phyloP scores from a whole-genome alignment of 2,797 vertebrate genomes.

The Acanthopagrus latus region DNA sequence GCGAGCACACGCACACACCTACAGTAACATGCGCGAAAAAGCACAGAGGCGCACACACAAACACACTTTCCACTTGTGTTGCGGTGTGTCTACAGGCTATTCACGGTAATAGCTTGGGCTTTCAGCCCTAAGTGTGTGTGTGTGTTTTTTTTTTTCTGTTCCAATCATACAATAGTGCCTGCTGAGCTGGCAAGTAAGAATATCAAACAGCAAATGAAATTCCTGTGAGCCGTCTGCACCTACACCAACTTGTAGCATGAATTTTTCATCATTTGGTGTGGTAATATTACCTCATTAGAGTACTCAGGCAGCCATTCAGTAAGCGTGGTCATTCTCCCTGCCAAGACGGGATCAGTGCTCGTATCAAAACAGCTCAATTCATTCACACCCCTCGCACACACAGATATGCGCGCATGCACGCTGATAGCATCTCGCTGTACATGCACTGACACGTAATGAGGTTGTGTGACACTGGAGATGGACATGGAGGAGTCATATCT shows the following conservation, averaged over 20 bases:
- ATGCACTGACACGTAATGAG: constrained; percentile 22
- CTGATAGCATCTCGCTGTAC: constrained; percentile 15
- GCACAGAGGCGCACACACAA: constrained; percentile 52
- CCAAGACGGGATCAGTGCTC: constrained; percentile 66
- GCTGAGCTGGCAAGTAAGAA: constrained; percentile 85
- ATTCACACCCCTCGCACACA: constrained; percentile 18
- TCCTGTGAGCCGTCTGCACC: constrained; percentile 78
- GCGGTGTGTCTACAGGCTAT: constrained; percentile 76
- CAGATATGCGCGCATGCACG: constrained; percentile 7
- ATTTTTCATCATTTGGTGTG: constrained; percentile 85
- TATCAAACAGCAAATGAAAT: constrained; percentile 87
- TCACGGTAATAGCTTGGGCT: constrained; percentile 78
- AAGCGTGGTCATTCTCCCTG: constrained; percentile 75
- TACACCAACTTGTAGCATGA: constrained; percentile 82
- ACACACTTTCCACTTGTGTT: constrained; percentile 67
- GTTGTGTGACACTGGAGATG: constrained; percentile 18
- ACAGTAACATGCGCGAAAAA: constrained; percentile 40
- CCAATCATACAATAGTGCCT: constrained; percentile 80
- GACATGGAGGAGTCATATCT: constrained; percentile 16
- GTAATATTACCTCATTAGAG: constrained; percentile 84
- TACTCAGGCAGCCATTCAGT: constrained; percentile 81
- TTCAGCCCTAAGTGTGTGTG: constrained; percentile 78
- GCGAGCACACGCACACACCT: constrained; percentile 44
- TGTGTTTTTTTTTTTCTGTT: constrained; percentile 67
- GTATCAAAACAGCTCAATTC: constrained; percentile 67